These are phyloP conservation scores for Leucozona laternaria DNA, from an alignment of 2,888 invertebrate species.

Conservation along the genomic window DNA sequence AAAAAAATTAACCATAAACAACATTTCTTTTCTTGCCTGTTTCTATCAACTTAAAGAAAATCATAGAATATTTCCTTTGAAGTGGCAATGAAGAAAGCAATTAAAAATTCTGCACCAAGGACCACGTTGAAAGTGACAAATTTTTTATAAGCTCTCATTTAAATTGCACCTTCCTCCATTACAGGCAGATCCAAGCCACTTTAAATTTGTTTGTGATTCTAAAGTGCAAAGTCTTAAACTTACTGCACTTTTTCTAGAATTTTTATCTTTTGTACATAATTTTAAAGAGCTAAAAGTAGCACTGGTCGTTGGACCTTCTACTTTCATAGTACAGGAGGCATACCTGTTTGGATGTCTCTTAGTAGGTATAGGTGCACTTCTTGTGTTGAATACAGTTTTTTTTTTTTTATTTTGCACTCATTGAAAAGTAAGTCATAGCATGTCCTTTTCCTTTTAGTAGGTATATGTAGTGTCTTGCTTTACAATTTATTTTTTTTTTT, in stretches of 20 bases:
- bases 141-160: background rate
- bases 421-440: background rate
- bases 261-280: background rate
- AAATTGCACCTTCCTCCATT: background rate
- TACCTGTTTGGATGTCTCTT: background rate
- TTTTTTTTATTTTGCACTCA: constrained; percentile 4
- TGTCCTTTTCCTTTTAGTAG: background rate
- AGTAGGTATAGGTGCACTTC: background rate
- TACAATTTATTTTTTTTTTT: background rate
- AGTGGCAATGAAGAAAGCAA: background rate
- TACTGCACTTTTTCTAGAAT: background rate
- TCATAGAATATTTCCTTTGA: background rate
- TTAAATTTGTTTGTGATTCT: background rate
- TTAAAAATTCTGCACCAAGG: background rate
- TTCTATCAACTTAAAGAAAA: background rate
- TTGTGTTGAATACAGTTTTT: background rate
- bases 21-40: background rate
- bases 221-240: background rate
- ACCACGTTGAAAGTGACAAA: constrained; percentile 4
- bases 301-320: too few species aligned
- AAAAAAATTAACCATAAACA: background rate
- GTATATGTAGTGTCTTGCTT: too few species aligned
- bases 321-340: too few species aligned
- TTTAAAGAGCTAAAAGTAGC: background rate
- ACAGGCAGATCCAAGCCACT: too few species aligned